Base-by-base conservation (phyloP, 1,140 invertebrate species). In the Drosophila bifasciata region DNA sequence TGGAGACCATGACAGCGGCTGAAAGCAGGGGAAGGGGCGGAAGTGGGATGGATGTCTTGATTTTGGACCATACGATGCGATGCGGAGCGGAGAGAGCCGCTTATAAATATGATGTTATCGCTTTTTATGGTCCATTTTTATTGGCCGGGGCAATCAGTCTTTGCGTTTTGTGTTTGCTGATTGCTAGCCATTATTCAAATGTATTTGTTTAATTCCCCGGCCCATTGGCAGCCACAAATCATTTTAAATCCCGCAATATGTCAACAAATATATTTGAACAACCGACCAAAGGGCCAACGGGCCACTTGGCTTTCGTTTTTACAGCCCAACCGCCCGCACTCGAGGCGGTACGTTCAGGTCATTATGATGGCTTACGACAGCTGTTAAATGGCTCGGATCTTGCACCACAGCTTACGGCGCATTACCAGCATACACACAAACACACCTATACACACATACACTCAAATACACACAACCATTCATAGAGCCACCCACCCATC, bases 21-120 rank as follows among this genome's bases (percentile, higher is more conserved):
- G 44, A 6, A n/a, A n/a, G n/a, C n/a, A n/a, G 17, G 2, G 8
- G 9, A 8, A 21, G 9, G 17, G 19, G 19, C 3, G 8, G 28
- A n/a, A n/a, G 16, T 28, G 40, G 48, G 25, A 28, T 28, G 76
- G 78, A 83, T 72, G 74, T 58, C 45, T 46, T 23, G 70, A 40
- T 40, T 46, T 58, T 4, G n/a, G 39, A 32, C 23, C n/a, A 44
- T 17, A 2, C 28, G 11, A 21, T 17, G 4, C 28, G 11, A 21
- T 17, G 48, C 3, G 11, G 21, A 3, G 8, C 36, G 28, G 3
- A 5, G 32, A 6, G 48, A 13, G 66, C 16, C 49, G 67, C 78
- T 88, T 88, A 88, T 88, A 88, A 88, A 88, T 88, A 88, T 88
- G 83, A 88, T 88, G 83, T 88, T 88, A 88, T 88, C 83, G 83